Evolutionary conservation across 2,113 vertebrate genomes (phyloP), one percentile per base, ranked within the genome.

Genomic region (Apus apus): DNA sequence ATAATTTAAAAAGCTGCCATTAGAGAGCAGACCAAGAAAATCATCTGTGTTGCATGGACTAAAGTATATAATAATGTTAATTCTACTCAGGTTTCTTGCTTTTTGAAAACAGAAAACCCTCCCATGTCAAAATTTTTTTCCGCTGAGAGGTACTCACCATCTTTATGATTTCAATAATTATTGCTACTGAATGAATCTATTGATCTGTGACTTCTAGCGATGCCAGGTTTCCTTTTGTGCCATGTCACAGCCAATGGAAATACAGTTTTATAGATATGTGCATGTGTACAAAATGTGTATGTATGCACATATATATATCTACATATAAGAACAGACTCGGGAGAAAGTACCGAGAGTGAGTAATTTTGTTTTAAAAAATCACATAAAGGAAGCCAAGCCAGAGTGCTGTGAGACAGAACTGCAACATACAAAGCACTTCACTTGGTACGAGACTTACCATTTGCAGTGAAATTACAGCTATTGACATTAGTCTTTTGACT

Each of bases 91-190:
- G n/a, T 34, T 80, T 58, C 34, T 56, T 36, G 17, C 13, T 53
- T 64, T 68, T 20, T 51, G 34, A 61, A 29, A 22, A 34, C 45
- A 40, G 20, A 25, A 46, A n/a, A 54, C 18, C 26, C 5, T 66
- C 27, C n/a, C 57, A 65, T 65, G 56, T 79, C 68, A 58, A 61
- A 66, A 27, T 62, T 94, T 64, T 84, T 96, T 91, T 81, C 72
- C 93, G 86, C 91, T 83, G 85, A 94, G 88, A 96, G 87, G 76
- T 89, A 88, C 86, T 80, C 90, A 56, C 51, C 88, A 72, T 89
- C 60, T 75, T 81, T 93, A 90, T 71, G 83, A 94, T 94, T 96
- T 92, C 72, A 97, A 79, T 96, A 96, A 97, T 97, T 93, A 97
- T 87, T 76, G 88, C 82, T 96, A 92, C 57, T 93, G 90, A 97